These are phyloP conservation scores for Eristalis pertinax DNA, from an alignment of 2,888 invertebrate genomes.

Conservation along the genomic window DNA sequence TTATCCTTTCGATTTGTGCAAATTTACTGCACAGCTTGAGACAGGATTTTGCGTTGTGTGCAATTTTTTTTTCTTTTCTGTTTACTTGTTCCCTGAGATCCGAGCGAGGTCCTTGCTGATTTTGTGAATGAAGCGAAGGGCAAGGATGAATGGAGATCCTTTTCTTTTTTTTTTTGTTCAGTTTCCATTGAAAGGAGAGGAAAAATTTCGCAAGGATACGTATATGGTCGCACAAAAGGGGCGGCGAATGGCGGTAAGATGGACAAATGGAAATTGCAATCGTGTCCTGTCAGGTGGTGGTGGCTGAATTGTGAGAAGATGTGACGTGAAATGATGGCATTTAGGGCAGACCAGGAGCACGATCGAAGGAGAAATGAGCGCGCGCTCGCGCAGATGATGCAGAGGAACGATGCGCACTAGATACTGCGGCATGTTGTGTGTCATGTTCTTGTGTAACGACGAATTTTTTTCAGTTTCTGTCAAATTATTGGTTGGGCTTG, in stretches of 20 bases:
- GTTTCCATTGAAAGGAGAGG: not conserved
- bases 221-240: not conserved
- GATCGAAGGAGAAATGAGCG: not conserved
- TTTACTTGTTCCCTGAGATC: constrained; percentile 13
- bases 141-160: not conserved
- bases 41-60: constrained; percentile 35
- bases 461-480: not conserved
- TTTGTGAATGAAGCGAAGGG: constrained; percentile 19
- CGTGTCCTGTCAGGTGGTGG: constrained; percentile 60
- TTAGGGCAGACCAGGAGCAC: not conserved
- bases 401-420: not conserved
- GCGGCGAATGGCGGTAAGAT: not conserved
- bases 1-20: constrained; percentile 63
- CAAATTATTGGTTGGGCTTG: constrained; percentile 17
- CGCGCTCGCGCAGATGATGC: not conserved
- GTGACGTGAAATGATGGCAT: constrained; percentile 28
- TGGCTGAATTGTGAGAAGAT: constrained; percentile 33
- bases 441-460: constrained; percentile 41
- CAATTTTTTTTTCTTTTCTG: constrained; percentile 29
- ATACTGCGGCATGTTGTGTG: constrained; percentile 45
- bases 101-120: constrained; percentile 21
- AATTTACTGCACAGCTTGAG: constrained; percentile 64
- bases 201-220: constrained; percentile 5
- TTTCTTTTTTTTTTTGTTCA: no score
- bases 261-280: constrained; percentile 52